Base-by-base conservation (phyloP, 2,113 vertebrate genomes). In the Clarias gariepinus region DNA sequence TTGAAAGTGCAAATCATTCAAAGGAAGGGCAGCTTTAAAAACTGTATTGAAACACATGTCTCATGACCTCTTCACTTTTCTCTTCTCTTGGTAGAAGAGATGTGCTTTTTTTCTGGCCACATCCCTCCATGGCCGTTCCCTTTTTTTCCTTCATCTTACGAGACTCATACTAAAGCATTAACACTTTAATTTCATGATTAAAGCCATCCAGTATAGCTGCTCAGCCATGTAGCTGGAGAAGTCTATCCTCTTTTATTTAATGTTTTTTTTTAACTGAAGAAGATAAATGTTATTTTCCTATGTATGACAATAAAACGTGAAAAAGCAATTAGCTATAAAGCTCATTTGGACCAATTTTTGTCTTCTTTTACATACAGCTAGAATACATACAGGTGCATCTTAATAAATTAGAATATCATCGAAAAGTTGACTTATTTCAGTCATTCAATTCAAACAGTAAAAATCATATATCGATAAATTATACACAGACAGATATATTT, bases 261-360 rank as follows among this genome's bases (percentile, higher is more conserved):
- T 25, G 33, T 36, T 36, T 36, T 36, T 36, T 36, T 36, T n/a
- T 94, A 94, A 90, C 90, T 93, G 92, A 84, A 87, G 85, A 81
- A 87, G 58, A 78, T 23, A 94, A 92, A 93, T 92, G 93, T 93
- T 95, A 95, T 95, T 95, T 95, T 95, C 94, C 91, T 95, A 95
- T 94, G 90, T 94, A 93, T 91, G 89, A 91, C 91, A 94, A 94
- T 93, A 93, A 94, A 94, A 87, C 30, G 47, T 77, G n/a, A 53
- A 78, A 0, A 71, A 69, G 76, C 66, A 64, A 76, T 36, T 77
- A 68, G 55, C 80, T 80, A 58, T 52, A 41, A 78, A 76, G 60
- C 23, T 87, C 23, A 66, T 10, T 73, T n/a, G 36, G 68, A 4
- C 8, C n/a, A 28, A 74, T 74, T 66, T 23, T 69, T 77, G 74